Base-by-base conservation (phyloP, 2,797 vertebrate species). In the Phataginus tetradactyla region DNA sequence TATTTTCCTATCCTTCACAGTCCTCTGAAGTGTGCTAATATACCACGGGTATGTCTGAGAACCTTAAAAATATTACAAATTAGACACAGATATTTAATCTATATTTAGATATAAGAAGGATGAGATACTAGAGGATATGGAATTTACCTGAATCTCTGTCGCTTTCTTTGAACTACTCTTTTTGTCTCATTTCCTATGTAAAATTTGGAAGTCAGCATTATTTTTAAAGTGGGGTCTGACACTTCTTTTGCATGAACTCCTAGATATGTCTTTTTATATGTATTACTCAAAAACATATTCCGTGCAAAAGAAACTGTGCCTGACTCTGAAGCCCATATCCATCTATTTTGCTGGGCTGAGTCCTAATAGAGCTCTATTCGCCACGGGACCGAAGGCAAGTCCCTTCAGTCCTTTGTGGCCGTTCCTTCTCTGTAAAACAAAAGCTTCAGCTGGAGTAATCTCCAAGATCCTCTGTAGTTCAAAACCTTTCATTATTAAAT, bases 131-230 rank as follows among this genome's bases (percentile, higher is more conserved):
- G 68, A 23, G 39, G 21, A 64, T 17, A 90, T 8, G 14, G 8
- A 71, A 25, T 74, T 32, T 80, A 32, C 17, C 27, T 34, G 12
- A 29, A 57, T 32, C 2, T 77, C 5, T 78, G 14, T 32, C 72
- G 90, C 18, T 39, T 45, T 57, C n/a, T 39, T 0, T 12, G 5
- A 68, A 42, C 45, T 55, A 5, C 12, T 37, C 34, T 49, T 89
- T 79, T 57, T 66, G 13, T 51, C 23, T 42, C 2, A 27, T 69
- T 80, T 90, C 27, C 83, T 23, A 74, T 32, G 12, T n/a, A 84
- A 94, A 95, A 63, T 89, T 72, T 34, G 15, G 23, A 89, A 95
- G 83, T 86, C 39, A 39, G 23, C 18, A 71, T 34, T 77, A 49
- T 63, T 92, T 96, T 72, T 51, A 42, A 83, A 83, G 3, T 78